A percentile compares a stretch with the other conserved stretches of the same genome.
Conservation (phyloP, 2,113 vertebrate genomes). For the Laticauda laticaudata region DNA sequence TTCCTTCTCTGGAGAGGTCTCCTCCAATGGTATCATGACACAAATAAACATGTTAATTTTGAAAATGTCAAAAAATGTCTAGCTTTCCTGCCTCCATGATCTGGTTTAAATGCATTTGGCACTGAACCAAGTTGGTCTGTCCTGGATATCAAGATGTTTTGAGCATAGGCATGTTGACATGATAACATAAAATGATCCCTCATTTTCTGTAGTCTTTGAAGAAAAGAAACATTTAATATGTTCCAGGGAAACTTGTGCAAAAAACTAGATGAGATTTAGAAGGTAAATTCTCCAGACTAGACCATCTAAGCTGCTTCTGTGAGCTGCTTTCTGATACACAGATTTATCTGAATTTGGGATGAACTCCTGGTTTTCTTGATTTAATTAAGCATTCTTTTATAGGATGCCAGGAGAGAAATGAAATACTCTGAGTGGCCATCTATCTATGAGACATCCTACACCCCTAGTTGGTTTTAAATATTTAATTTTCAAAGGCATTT, state of each 20-base stretch:
- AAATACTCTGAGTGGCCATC: neutral
- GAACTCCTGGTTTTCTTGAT: neutral
- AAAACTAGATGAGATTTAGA: neutral
- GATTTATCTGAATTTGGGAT: neutral
- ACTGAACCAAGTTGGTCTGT: neutral
- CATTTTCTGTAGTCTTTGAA: neutral
- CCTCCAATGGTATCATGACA: neutral
- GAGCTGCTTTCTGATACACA: neutral
- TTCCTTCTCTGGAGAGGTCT: neutral
- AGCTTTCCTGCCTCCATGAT: neutral
- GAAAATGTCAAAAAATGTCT: neutral
- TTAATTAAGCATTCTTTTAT: neutral
- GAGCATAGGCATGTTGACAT: neutral
- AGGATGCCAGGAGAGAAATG: neutral
- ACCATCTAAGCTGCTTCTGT: neutral
- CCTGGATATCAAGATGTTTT: neutral
- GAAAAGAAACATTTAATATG: neutral
- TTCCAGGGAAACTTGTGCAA: neutral
- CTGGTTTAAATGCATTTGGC: neutral
- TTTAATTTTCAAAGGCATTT: neutral
- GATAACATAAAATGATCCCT: neutral
- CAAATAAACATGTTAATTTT: neutral
- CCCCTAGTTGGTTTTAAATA: neutral
- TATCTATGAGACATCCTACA: neutral
- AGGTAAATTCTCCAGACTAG: neutral